Conservation (phyloP, 2,113 vertebrate species). For the Octodon degus region DNA sequence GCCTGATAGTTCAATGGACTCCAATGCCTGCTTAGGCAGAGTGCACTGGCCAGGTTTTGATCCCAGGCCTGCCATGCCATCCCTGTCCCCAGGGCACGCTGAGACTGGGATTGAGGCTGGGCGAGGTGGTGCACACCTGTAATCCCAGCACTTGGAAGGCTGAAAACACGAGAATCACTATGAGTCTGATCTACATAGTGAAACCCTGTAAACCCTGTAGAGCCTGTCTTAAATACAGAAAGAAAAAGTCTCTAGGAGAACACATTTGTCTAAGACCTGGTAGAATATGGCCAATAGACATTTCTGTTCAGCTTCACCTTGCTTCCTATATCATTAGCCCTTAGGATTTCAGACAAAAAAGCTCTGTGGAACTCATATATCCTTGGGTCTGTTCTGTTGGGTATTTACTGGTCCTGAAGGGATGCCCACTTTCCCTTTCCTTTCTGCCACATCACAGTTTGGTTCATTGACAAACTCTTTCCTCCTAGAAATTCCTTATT, state of each 20-base stretch:
- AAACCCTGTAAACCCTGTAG: too few relatives aligned
- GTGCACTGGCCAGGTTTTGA: too few relatives aligned
- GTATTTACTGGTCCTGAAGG: neutral
- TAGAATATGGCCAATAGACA: neutral
- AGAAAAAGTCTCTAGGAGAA: neutral
- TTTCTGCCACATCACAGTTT: neutral
- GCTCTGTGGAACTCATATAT: neutral
- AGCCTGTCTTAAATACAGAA: too few relatives aligned
- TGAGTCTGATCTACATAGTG: too few relatives aligned
- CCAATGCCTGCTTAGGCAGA: too few relatives aligned
- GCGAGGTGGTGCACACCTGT: too few relatives aligned
- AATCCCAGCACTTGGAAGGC: too few relatives aligned
- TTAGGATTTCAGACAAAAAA: neutral
- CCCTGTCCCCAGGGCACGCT: too few relatives aligned
- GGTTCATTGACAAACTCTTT: neutral
- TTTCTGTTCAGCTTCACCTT: neutral
- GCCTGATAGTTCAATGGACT: too few relatives aligned
- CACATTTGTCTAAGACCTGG: neutral
- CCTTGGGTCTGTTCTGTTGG: neutral
- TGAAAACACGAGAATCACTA: too few relatives aligned
- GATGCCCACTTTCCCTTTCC: accelerated
- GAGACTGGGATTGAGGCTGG: too few relatives aligned
- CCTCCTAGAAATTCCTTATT: neutral
- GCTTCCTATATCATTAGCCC: neutral
- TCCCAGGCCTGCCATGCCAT: too few relatives aligned